Evolutionary conservation across 2,888 invertebrate species (phyloP).

Genomic region (Acanthococcus lagerstroemiae): DNA sequence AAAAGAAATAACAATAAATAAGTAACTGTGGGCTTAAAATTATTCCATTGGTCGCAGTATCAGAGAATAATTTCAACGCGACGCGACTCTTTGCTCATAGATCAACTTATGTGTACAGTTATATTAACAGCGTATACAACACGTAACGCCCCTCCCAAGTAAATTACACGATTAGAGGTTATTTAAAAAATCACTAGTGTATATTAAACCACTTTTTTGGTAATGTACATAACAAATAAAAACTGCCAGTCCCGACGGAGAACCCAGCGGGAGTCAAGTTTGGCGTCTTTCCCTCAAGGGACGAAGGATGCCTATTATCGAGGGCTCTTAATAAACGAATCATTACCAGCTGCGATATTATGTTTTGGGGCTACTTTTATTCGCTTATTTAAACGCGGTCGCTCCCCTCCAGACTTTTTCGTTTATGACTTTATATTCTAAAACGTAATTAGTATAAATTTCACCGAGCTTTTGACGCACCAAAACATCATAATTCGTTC

Average conservation of each 20-base stretch:
- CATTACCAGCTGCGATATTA: slow-evolving; percentile 27
- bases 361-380: slow-evolving; percentile 9
- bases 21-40: too few species aligned
- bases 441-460: background rate
- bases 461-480: too few species aligned
- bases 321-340: slow-evolving; percentile 22
- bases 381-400: slow-evolving; percentile 3
- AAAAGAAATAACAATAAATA: too few species aligned
- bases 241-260: slow-evolving; percentile 23
- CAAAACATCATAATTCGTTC: too few species aligned
- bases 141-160: background rate
- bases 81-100: too few species aligned
- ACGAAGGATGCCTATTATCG: slow-evolving; percentile 21
- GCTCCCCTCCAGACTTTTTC: background rate
- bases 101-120: too few species aligned
- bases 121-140: too few species aligned
- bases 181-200: slow-evolving; percentile 21
- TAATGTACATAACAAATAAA: slow-evolving; percentile 25
- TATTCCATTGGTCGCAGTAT: too few species aligned
- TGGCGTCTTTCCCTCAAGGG: slow-evolving; percentile 18
- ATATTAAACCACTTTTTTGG: slow-evolving; percentile 27
- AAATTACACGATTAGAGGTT: slow-evolving; percentile 14
- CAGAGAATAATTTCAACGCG: too few species aligned
- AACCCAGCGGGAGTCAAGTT: slow-evolving; percentile 24
- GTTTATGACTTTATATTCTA: background rate